Evolutionary conservation across 2,888 invertebrate species (phyloP).

Genomic region (Idaea straminata): DNA sequence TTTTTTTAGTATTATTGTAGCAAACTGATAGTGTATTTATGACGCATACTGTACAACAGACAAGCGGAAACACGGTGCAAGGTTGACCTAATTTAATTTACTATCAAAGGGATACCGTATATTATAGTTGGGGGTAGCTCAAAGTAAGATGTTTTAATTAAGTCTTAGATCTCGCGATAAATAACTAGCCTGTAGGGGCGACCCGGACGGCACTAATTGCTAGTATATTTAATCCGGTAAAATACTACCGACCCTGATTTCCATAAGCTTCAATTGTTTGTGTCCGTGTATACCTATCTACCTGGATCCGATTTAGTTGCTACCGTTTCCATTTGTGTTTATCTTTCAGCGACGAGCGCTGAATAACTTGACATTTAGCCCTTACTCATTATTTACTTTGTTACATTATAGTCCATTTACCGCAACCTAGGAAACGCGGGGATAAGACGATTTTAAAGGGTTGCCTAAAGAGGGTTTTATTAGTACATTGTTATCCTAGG

Average conservation of each 20-base stretch:
- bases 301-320: slow-evolving; percentile 68
- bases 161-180: slow-evolving; percentile 75
- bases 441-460: neutral
- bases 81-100: slow-evolving; percentile 60
- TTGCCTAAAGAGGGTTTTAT: neutral
- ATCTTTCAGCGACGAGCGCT: slow-evolving; percentile 54
- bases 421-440: neutral
- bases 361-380: slow-evolving; percentile 53
- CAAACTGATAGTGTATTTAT: no score
- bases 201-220: slow-evolving; percentile 73
- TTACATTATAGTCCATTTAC: slow-evolving; percentile 9
- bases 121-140: slow-evolving; percentile 57
- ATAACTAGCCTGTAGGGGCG: slow-evolving; percentile 60
- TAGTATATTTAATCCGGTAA: slow-evolving; percentile 77
- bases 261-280: slow-evolving; percentile 78
- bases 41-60: no score
- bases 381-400: slow-evolving; percentile 43
- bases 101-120: slow-evolving; percentile 42
- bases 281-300: slow-evolving; percentile 46
- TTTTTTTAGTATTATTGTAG: no score
- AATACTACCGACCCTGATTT: slow-evolving; percentile 74
- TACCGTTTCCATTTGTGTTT: slow-evolving; percentile 66
- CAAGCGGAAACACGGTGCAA: slow-evolving; percentile 34
- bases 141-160: slow-evolving; percentile 79
- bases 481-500: no score